Evolutionary conservation across 2,113 vertebrate species (phyloP).

Genomic region (Neolamprologus brichardi): DNA sequence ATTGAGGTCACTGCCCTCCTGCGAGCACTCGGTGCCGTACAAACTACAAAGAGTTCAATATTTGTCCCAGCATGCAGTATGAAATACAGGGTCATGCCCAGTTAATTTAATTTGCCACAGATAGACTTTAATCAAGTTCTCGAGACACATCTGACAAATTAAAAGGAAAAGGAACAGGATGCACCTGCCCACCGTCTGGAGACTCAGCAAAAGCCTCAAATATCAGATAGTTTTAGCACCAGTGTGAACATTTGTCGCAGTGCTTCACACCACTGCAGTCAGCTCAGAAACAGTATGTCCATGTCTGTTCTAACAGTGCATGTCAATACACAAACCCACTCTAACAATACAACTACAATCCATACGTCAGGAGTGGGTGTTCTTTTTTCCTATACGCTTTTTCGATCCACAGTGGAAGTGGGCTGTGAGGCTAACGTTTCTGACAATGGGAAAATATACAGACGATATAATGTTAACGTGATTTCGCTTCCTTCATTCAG

Average conservation of each 20-base stretch:
- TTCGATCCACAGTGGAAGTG: not conserved
- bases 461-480: not conserved
- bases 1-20: not conserved
- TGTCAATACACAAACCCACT: not conserved
- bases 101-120: not conserved
- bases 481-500: not conserved
- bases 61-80: not conserved
- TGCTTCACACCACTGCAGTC: not conserved
- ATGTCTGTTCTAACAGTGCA: not conserved
- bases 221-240: fast-evolving
- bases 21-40: not conserved
- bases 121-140: not conserved
- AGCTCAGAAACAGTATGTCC: not conserved
- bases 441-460: not conserved
- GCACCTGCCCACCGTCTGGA: not conserved
- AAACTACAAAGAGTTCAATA: too few species aligned
- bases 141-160: not conserved
- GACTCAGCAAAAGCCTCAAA: not conserved
- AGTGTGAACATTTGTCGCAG: fast-evolving
- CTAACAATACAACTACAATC: not conserved
- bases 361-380: not conserved
- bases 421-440: not conserved
- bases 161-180: not conserved
- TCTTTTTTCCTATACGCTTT: fast-evolving
- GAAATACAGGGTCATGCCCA: not conserved